Conservation (phyloP, 1,140 invertebrate species). For the Pararge aegeria region DNA sequence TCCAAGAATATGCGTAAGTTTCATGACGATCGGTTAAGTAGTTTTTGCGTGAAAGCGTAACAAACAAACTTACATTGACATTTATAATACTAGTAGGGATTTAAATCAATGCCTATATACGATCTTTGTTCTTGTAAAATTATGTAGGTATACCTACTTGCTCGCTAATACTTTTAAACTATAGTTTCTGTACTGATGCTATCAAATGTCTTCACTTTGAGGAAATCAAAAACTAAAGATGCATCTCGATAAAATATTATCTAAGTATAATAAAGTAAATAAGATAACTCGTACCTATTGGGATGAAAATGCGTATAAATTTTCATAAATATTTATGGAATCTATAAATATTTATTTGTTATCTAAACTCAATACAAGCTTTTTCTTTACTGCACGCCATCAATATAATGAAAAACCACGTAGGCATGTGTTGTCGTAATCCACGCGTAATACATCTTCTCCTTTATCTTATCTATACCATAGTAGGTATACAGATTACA, state of each 20-base stretch:
- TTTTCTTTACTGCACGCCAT: slow-evolving; percentile 21
- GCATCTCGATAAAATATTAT: not conserved
- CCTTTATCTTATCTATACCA: slow-evolving; percentile 25
- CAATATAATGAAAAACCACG: slow-evolving; percentile 20
- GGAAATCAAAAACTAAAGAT: not conserved
- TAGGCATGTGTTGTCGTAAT: slow-evolving; percentile 22
- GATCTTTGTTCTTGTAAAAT: not conserved
- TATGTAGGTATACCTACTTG: not conserved
- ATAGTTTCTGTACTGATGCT: too few species aligned
- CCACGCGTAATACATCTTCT: slow-evolving; percentile 23
- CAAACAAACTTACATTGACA: too few species aligned
- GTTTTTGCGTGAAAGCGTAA: too few species aligned
- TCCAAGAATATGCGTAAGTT: too few species aligned
- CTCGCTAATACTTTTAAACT: not conserved
- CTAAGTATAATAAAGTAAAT: not conserved
- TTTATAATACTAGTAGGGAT: too few species aligned
- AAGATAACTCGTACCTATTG: slow-evolving; percentile 1
- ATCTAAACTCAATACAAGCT: slow-evolving; percentile 12
- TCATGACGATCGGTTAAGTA: too few species aligned
- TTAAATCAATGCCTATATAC: not conserved
- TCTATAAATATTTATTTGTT: slow-evolving; percentile 15
- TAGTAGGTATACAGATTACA: slow-evolving; percentile 12
- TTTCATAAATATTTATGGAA: slow-evolving; percentile 18
- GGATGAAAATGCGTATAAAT: slow-evolving; percentile 12
- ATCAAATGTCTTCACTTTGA: not conserved